These are phyloP conservation scores for Maniola hyperantus DNA, from an alignment of 2,888 invertebrate genomes.

Conservation along the genomic window DNA sequence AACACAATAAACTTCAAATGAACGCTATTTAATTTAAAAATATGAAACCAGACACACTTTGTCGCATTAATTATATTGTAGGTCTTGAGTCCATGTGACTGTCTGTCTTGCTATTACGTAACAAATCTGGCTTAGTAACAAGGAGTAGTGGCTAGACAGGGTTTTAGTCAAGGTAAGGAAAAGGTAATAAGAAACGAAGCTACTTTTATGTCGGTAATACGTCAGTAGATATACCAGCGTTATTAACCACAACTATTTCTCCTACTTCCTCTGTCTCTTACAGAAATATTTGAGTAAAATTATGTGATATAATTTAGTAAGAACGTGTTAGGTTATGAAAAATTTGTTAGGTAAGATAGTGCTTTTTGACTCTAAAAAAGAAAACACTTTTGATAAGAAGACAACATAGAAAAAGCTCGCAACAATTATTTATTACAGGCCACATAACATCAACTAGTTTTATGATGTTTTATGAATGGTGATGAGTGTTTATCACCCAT, in stretches of 20 bases:
- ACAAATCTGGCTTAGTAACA: conserved; percentile 11
- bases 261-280: neutral
- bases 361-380: too few relatives aligned
- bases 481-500: too few relatives aligned
- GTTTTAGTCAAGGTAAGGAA: conserved; percentile 13
- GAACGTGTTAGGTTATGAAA: too few relatives aligned
- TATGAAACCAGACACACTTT: neutral
- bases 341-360: too few relatives aligned
- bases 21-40: neutral
- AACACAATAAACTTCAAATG: neutral
- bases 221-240: neutral
- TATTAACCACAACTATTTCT: conserved; percentile 12
- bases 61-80: neutral
- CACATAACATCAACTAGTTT: too few relatives aligned
- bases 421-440: too few relatives aligned
- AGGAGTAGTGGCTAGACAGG: conserved; percentile 8
- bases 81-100: conserved; percentile 6
- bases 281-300: neutral
- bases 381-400: too few relatives aligned
- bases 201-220: neutral
- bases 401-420: too few relatives aligned
- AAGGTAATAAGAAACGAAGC: conserved; percentile 6
- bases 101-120: conserved; percentile 1
- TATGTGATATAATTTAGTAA: too few relatives aligned
- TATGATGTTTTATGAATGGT: too few relatives aligned